These are phyloP conservation scores for Lagenorhynchus albirostris DNA, from an alignment of 2,113 vertebrate genomes.

Conservation along the genomic window DNA sequence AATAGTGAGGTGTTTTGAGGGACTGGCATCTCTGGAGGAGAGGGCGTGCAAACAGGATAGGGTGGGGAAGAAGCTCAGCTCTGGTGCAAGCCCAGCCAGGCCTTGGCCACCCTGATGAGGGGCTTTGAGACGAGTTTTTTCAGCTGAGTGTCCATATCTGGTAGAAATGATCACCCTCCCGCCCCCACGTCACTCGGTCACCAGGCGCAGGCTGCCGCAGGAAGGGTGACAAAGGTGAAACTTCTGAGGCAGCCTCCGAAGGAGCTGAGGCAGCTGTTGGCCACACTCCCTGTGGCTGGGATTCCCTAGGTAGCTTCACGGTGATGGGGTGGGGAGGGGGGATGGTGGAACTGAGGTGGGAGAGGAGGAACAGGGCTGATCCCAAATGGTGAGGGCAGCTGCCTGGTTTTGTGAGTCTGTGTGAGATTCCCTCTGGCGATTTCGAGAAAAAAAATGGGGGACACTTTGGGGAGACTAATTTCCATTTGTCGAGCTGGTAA, in stretches of 20 bases:
- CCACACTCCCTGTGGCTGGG: background rate
- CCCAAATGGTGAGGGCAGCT: background rate
- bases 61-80: background rate
- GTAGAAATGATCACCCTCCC: background rate
- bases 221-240: background rate
- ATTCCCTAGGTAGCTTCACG: background rate
- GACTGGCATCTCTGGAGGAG: background rate
- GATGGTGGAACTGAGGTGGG: background rate
- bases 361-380: background rate
- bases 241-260: background rate
- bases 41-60: accelerated
- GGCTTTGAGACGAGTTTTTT: background rate
- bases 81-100: accelerated
- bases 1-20: no score
- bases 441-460: background rate
- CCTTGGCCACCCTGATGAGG: background rate
- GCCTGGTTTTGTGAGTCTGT: background rate
- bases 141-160: background rate
- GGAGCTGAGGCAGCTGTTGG: background rate
- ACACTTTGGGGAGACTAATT: background rate
- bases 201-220: background rate
- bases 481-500: background rate
- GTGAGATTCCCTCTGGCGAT: background rate
- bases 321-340: no score
- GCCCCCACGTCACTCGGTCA: accelerated